Evolutionary conservation across 2,113 vertebrate species (phyloP), one percentile per base, ranked within the genome.

Genomic region (Myotis lucifugus): DNA sequence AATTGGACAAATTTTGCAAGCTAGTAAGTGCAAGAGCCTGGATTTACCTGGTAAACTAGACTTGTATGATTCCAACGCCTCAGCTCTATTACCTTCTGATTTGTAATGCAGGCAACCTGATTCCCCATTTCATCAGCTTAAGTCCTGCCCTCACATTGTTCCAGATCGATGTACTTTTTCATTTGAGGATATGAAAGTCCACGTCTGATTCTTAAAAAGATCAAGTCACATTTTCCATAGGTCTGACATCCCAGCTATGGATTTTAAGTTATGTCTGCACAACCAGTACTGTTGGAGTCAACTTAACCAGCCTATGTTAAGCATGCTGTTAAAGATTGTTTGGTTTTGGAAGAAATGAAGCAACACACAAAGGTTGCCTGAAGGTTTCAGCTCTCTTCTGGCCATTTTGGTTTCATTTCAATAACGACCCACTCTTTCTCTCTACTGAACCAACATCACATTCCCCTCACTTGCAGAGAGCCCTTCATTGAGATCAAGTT

Each of bases 151-250:
- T 93, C 86, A 70, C 42, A 64, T 74, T 91, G 23, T 87, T 56
- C 56, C 46, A 66, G 42, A 64, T 17, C 54, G 19, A 82, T 82
- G 21, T 64, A 46, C 50, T 78, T 59, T 92, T 87, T 74, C 32
- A 56, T 74, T 25, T 77, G 78, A 95, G 69, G 50, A 37, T 91
- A 64, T 34, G 19, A 90, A 93, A 91, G 34, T 77, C 54, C 61
- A 83, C 89, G 21, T 93, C 69, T 78, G 77, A 91, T 86, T 91
- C 79, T 78, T 73, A 88, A 90, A 83, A 42, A n/a, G 72, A 64
- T 73, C 46, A 88, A 92, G 78, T 85, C 83, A 81, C 12, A 64
- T 85, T 88, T 96, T 88, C 79, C 52, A 64, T 42, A 90, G 67
- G 17, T 27, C 83, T 56, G 32, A 90, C 59, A 21, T 27, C 67